phyloP scores from a whole-genome alignment of 2,888 invertebrate genomes.

The Cataglyphis cursor region DNA sequence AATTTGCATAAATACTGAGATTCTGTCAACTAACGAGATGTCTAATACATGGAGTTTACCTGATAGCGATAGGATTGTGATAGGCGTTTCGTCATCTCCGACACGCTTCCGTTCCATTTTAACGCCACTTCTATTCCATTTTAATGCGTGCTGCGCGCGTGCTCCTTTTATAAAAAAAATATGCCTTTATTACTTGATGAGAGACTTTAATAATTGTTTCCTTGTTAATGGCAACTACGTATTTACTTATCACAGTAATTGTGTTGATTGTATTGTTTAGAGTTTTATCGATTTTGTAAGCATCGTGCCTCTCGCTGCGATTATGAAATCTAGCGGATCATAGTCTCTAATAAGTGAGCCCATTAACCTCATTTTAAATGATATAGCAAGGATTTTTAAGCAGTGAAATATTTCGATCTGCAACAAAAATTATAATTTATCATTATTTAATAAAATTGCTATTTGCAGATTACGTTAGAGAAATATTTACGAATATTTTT shows the following conservation, averaged over 20 bases:
- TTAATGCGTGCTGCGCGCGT: not conserved
- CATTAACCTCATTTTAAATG: constrained; percentile 43
- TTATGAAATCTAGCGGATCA: constrained; percentile 32
- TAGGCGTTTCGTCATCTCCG: not conserved
- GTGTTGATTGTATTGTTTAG: not conserved
- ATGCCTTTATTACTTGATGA: not conserved
- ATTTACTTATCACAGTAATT: not conserved
- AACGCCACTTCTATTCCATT: not conserved
- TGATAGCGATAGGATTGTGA: not conserved
- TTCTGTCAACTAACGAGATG: not conserved
- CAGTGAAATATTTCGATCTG: not conserved
- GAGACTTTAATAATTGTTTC: not conserved
- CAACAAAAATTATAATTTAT: not conserved
- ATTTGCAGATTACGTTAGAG: not conserved
- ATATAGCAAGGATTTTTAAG: not conserved
- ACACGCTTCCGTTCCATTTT: not conserved
- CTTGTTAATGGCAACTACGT: not conserved
- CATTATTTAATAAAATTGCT: not conserved
- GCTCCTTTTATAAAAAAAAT: not conserved
- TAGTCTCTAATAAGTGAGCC: constrained; percentile 4
- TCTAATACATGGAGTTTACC: not conserved
- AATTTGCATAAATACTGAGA: constrained; percentile 37
- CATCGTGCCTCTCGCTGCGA: constrained; percentile 6
- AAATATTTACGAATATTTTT: not conserved
- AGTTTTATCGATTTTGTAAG: not conserved